Evolutionary conservation across 2,888 invertebrate species (phyloP).

Genomic region (Rhagonycha lutea): DNA sequence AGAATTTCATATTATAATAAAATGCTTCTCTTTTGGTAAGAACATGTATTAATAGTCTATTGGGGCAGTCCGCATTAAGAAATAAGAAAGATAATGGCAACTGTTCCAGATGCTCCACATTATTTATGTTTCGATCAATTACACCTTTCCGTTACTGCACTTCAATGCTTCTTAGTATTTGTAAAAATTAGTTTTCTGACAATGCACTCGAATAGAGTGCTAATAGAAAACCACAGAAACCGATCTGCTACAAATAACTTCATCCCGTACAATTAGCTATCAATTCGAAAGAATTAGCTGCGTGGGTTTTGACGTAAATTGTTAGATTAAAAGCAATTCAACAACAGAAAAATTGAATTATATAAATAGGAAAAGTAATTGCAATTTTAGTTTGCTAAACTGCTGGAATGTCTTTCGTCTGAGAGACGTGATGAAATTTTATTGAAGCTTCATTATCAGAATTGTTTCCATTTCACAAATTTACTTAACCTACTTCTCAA

Average conservation of each 20-base stretch:
- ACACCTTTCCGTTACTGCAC: not conserved
- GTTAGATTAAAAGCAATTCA: not conserved
- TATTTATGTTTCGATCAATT: not conserved
- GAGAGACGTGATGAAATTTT: not conserved
- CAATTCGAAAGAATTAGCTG: not conserved
- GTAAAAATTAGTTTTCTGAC: not conserved
- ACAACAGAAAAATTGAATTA: not conserved
- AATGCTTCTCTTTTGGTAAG: not conserved
- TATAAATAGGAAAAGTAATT: not conserved
- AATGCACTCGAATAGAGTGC: not conserved
- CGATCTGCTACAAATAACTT: not conserved
- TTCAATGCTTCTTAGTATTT: not conserved
- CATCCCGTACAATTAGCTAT: not conserved
- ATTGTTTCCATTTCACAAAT: not conserved
- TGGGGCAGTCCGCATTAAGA: not conserved
- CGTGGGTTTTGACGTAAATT: not conserved
- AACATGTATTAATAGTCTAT: not conserved
- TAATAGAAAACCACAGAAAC: not conserved
- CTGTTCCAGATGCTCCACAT: not conserved
- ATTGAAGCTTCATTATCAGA: not conserved
- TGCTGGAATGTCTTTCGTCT: not conserved
- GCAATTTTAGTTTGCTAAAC: not conserved
- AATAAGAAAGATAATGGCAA: not conserved
- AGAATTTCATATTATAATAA: not conserved
- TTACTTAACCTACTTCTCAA: not conserved